phyloP scores from a whole-genome alignment of 2,113 vertebrate genomes.

The Lichenostomus cassidix region DNA sequence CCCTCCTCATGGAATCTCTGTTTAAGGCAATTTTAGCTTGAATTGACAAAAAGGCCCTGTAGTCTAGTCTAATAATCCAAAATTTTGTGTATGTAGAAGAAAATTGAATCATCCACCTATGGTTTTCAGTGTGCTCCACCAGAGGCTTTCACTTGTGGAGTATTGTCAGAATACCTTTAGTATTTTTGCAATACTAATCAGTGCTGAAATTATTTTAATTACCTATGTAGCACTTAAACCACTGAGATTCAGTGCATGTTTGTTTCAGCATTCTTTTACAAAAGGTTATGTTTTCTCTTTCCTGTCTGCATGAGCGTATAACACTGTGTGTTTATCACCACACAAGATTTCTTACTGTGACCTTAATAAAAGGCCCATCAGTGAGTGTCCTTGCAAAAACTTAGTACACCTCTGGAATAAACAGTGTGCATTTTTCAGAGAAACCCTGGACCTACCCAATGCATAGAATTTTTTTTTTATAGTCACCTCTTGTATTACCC shows the following conservation, averaged over 20 bases:
- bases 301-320: neutral
- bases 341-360: slow-evolving; percentile 33
- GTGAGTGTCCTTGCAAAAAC: slow-evolving; percentile 32
- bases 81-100: neutral
- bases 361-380: slow-evolving; percentile 53
- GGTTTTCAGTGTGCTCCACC: neutral
- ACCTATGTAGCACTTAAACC: neutral
- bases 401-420: slow-evolving; percentile 29
- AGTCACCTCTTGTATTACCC: neutral
- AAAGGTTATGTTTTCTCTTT: slow-evolving; percentile 14
- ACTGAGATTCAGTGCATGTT: neutral
- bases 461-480: neutral
- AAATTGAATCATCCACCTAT: neutral
- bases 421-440: neutral
- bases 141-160: neutral
- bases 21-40: neutral
- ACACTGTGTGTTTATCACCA: slow-evolving; percentile 21
- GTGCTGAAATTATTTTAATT: neutral
- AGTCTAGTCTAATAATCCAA: neutral
- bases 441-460: slow-evolving; percentile 5
- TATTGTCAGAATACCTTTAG: neutral
- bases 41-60: neutral
- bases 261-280: neutral
- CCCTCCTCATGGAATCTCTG: neutral
- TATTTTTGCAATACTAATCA: neutral